A percentile compares a stretch with the other conserved stretches of the same genome.
These are phyloP conservation scores for Anthopleura sola DNA, from an alignment of 64 coral and sea anemone genomes.

Conservation along the genomic window DNA sequence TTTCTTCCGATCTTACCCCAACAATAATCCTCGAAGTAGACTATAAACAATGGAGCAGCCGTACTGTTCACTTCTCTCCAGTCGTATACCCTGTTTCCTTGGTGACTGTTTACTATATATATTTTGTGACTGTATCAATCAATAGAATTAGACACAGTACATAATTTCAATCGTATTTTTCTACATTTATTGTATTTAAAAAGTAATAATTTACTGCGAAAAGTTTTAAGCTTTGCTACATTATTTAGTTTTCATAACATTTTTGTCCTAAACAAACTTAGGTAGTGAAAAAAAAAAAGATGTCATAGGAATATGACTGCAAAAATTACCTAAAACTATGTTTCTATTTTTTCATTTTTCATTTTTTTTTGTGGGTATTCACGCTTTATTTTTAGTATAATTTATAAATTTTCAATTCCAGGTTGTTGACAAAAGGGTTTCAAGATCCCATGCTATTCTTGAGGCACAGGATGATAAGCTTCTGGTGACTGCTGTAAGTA, in stretches of 20 bases:
- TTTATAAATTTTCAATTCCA: not conserved
- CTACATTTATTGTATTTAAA: not conserved
- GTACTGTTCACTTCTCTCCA: not conserved
- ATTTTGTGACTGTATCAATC: not conserved
- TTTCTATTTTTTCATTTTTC: not conserved
- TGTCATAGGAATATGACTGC: no score
- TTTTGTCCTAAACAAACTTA: no score
- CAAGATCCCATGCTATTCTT: conserved; percentile 74
- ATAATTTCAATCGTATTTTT: not conserved
- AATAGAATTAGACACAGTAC: not conserved
- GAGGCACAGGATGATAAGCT: conserved; percentile 51
- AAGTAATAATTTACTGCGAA: no score
- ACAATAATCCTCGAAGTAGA: not conserved
- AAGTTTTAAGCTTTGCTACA: no score
- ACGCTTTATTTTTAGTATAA: not conserved
- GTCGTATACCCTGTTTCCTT: not conserved
- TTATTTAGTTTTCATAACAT: no score
- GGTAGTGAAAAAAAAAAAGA: no score
- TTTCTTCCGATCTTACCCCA: not conserved
- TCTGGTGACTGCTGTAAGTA: conserved; percentile 70
- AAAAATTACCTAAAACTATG: no score
- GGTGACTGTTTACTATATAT: not conserved
- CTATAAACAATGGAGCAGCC: not conserved
- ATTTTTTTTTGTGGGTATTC: not conserved
- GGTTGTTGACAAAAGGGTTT: conserved; percentile 83